Evolutionary conservation across 2,888 invertebrate species (phyloP), one percentile per base, ranked within the genome.

Genomic region (Crematogaster levior): DNA sequence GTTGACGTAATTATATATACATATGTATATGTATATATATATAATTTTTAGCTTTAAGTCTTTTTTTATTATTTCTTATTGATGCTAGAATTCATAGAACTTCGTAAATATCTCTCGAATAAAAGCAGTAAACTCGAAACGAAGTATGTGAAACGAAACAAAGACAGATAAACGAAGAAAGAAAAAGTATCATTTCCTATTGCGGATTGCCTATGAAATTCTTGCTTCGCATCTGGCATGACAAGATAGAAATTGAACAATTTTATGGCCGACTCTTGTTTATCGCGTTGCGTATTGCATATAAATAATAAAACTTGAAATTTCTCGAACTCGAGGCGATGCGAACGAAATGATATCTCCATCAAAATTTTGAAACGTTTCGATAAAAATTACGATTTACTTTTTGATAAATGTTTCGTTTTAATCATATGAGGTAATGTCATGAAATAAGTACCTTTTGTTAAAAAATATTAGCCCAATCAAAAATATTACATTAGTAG

Each of bases 201-300:
- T 66, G 15, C 65, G 70, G 68, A 81, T 87, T 86, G 83, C 86
- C 84, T 75, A n/a, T 81, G 53, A 79, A 85, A 88, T 82, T 82
- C 72, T 73, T 77, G 37, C 51, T 37, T 63, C n/a, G 72, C 77
- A 80, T 81, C 68, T 65, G 74, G 51, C 82, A 77, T 58, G 85
- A 83, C 85, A 85, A 85, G 81, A 89, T 89, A 80, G 85, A 84
- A 90, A 90, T 90, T 84, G 89, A 61, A 84, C 81, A 85, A 85
- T 84, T 87, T 86, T 81, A 85, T 53, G 66, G 65, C 73, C 81
- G 79, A 80, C 72, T 85, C 72, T 85, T 84, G 77, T 86, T 77
- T 81, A 79, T 75, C 70, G 66, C 40, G 72, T 40, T 53, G 51
- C 56, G 60, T 79, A 56, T 56, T 46, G 21, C 46, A 81, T 77